Base-by-base conservation (phyloP, 2,113 vertebrate genomes). In the Urocynchramus pylzowi region DNA sequence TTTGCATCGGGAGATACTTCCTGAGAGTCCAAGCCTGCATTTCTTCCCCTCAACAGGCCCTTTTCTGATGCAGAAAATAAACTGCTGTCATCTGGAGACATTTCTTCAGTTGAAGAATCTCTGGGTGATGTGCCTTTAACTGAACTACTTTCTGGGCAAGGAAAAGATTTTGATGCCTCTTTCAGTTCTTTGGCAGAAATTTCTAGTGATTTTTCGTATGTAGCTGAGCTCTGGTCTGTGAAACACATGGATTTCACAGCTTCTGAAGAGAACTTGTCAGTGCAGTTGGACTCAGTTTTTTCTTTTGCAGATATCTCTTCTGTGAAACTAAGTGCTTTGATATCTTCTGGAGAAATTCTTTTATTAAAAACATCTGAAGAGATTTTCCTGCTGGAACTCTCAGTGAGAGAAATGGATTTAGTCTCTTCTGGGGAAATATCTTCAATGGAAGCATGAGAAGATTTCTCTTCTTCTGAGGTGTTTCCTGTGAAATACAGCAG, bases 391-490 rank as follows among this genome's bases (percentile, higher is more conserved):
- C 93, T 97, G 60, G 97, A 95, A 89, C 97, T 98, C 37, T 98
- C 97, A 37, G 96, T 97, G 49, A 97, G 87, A 94, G 97, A 97
- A 87, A 96, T 94, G 7, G 96, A 97, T 81, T 84, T 97, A 15
- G 73, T 97, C 7, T 97, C 97, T 95, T 97, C 97, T 82, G 98
- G 97, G 59, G 97, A 98, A 75, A 95, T 84, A 65, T 95, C 94
- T 80, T 94, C 93, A 89, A 56, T 23, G 18, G 93, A 89, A 76
- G 77, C 52, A 33, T 49, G 93, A 39, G 80, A 86, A 41, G 68
- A 94, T 68, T 90, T 95, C 44, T 96, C 95, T 91, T 96, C 87
- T 80, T 96, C 93, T 50, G 92, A 81, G 28, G 37, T 26, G 37
- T 87, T 93, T 53, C 50, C 95, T 73, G 92, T 93, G 74, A 95